Evolutionary conservation across 2,888 invertebrate species (phyloP).

Genomic region (Julus scandinavius): DNA sequence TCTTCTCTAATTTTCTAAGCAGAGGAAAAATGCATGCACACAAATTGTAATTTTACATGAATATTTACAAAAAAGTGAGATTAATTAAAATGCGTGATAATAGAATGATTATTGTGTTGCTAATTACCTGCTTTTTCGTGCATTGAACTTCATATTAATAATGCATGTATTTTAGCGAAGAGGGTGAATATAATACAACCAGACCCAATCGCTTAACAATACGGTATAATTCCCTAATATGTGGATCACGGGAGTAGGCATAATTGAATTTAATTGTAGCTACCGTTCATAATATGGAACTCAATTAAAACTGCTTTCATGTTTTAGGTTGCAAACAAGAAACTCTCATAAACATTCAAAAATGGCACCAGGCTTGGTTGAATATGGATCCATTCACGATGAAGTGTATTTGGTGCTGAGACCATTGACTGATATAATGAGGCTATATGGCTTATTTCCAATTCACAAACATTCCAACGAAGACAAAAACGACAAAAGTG

Average conservation of each 20-base stretch:
- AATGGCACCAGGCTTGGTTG: not conserved
- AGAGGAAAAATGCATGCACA: no score
- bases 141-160: not conserved
- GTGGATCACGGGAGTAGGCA: not conserved
- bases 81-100: not conserved
- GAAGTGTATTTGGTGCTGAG: not conserved
- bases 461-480: not conserved
- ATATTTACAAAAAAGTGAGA: not conserved
- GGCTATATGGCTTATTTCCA: not conserved
- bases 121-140: not conserved
- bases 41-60: not conserved
- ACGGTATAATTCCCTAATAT: not conserved
- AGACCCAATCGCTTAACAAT: not conserved
- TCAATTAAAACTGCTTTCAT: not conserved
- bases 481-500: not conserved
- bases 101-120: not conserved
- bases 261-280: constrained; percentile 18
- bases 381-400: not conserved
- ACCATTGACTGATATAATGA: not conserved
- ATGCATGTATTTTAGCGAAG: not conserved
- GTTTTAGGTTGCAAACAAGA: not conserved
- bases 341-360: not conserved
- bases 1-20: no score
- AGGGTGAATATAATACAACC: not conserved
- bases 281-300: not conserved